These are phyloP conservation scores for Leptosomus discolor DNA, from an alignment of 2,113 vertebrate genomes.

Conservation along the genomic window DNA sequence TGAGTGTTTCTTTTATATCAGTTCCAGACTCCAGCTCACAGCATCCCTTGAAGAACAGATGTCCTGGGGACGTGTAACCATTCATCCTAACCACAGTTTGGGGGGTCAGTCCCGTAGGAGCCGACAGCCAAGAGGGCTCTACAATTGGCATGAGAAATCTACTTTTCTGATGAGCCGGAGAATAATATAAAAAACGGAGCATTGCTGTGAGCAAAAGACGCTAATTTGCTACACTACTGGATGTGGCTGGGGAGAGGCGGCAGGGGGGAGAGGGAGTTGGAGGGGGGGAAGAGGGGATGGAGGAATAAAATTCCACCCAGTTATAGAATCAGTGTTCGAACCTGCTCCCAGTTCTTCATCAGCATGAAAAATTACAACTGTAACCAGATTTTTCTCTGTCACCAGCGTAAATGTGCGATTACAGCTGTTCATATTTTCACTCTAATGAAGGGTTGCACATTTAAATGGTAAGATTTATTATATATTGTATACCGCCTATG, in stretches of 20 bases:
- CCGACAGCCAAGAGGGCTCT: conserved; percentile 62
- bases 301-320: conserved; percentile 41
- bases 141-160: conserved; percentile 71
- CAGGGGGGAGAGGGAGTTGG: not conserved
- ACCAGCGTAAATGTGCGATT: conserved; percentile 72
- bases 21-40: conserved; percentile 52
- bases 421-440: conserved; percentile 80
- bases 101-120: conserved; percentile 71
- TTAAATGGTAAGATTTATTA: conserved; percentile 80
- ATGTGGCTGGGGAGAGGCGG: conserved; percentile 22
- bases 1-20: conserved; percentile 19
- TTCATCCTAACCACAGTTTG: conserved; percentile 61
- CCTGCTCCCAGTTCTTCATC: conserved; percentile 65
- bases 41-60: conserved; percentile 65
- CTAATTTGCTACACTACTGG: conserved; percentile 58
- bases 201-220: conserved; percentile 64
- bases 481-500: conserved; percentile 34
- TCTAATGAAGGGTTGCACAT: conserved; percentile 77
- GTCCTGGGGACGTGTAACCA: conserved; percentile 49
- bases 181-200: conserved; percentile 63
- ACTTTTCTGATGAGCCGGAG: conserved; percentile 65
- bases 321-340: conserved; percentile 36
- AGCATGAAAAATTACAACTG: conserved; percentile 72
- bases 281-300: not conserved
- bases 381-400: conserved; percentile 76